These are phyloP conservation scores for Uromys caudimaculatus DNA, from an alignment of 2,797 vertebrate species.

Conservation along the genomic window DNA sequence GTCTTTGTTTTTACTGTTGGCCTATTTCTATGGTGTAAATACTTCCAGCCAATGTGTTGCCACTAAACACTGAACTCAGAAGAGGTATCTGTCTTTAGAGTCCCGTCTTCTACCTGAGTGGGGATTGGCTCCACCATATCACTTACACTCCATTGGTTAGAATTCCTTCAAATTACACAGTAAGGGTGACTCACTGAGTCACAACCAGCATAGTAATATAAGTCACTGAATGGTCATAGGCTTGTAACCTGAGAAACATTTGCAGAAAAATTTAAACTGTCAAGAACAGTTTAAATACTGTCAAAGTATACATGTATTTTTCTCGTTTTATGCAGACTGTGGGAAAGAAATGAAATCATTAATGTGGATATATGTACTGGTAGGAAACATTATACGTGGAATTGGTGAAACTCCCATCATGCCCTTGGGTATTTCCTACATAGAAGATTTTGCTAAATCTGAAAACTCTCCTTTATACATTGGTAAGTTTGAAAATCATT, in stretches of 20 bases:
- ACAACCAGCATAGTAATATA: neutral
- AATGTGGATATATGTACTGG: slow-evolving; percentile 95
- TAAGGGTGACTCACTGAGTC: neutral
- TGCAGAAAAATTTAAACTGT: neutral
- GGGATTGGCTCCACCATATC: neutral
- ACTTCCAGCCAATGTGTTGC: neutral
- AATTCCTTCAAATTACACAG: neutral
- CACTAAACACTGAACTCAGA: neutral
- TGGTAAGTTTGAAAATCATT: slow-evolving; percentile 86
- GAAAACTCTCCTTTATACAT: slow-evolving; percentile 97
- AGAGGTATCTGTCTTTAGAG: neutral
- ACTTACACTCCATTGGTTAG: neutral
- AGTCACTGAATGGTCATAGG: neutral
- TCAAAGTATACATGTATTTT: neutral
- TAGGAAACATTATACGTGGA: slow-evolving; percentile 95
- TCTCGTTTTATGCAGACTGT: slow-evolving; percentile 87
- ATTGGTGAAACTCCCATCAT: slow-evolving; percentile 96
- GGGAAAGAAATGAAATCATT: slow-evolving; percentile 90
- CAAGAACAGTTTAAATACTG: neutral
- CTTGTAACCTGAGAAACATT: neutral
- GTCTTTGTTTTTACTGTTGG: neutral
- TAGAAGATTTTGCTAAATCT: slow-evolving; percentile 94
- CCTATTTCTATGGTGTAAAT: slow-evolving; percentile 8
- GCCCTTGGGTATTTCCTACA: slow-evolving; percentile 95
- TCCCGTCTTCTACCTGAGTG: neutral